phyloP scores from a whole-genome alignment of 2,797 vertebrate species.

The Todus mexicanus region DNA sequence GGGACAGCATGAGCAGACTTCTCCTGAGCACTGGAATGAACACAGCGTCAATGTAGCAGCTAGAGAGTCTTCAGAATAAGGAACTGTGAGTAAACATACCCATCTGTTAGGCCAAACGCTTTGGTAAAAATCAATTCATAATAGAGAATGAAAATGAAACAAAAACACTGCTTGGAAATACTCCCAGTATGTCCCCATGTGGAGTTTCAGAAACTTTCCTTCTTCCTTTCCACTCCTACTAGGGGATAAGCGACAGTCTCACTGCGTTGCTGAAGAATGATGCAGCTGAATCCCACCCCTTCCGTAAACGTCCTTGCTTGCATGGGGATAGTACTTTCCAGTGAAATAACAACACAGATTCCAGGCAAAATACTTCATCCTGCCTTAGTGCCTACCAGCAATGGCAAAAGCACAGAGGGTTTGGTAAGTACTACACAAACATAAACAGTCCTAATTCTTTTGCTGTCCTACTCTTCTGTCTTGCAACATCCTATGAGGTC shows the following conservation, averaged over 20 bases:
- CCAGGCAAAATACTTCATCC: not conserved
- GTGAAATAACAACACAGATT: not conserved
- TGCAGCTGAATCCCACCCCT: not conserved
- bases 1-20: not conserved
- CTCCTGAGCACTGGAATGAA: not conserved
- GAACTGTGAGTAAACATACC: not conserved
- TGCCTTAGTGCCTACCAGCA: not conserved
- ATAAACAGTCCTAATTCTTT: not conserved
- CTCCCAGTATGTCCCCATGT: not conserved
- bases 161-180: not conserved
- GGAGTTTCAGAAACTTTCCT: not conserved
- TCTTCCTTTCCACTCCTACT: not conserved
- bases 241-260: not conserved
- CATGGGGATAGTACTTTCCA: not conserved
- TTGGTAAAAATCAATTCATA: not conserved
- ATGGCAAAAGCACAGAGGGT: accelerated
- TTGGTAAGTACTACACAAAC: not conserved
- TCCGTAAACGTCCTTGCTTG: not conserved
- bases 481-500: not conserved
- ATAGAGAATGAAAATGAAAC: not conserved
- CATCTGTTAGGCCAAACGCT: not conserved
- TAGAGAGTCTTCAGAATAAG: not conserved
- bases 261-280: not conserved
- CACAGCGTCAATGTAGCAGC: not conserved
- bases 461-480: not conserved